Base-by-base conservation (phyloP, 2,888 invertebrate genomes). In the Cephus pulcher region DNA sequence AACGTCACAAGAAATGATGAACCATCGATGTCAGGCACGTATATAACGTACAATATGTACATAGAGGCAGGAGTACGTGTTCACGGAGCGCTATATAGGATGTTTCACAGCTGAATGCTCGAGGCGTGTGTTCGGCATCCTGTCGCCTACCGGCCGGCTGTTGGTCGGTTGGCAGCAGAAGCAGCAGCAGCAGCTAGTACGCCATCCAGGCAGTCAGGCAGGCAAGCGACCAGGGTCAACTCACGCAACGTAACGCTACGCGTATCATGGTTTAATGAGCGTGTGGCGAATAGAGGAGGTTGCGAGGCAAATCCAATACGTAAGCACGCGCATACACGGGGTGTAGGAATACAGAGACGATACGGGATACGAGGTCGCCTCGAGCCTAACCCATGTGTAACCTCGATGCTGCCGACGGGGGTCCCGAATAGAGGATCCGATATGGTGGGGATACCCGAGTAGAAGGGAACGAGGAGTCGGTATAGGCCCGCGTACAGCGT, bases 51-150 rank as follows among this genome's bases (percentile, higher is more conserved):
- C 32, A 32, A 12, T 35, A 23, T 74, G 74, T 34, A 34, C 23
- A 35, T 15, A 34, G 12, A 74, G 12, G 35, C 74, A 34, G 11
- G 37, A 32, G 74, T 34, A 23, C 37, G 74, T 33, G 71, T 34
- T 12, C 71, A 23, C 71, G 3, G 11, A 71, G 33, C 32, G 12
- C 71, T 32, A 71, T 34, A 71, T 34, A 71, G 71, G 71, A 34
- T 71, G 83, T 85, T 88, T 86, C 86, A 86, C 85, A 84, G 86
- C 82, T 85, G 87, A 86, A 86, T 85, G 85, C 86, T 83, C 83
- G 82, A 80, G 79, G 84, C 84, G 85, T 84, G 86, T 84, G 84
- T 86, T 86, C 82, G 85, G 85, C 86, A 86, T 85, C 85, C 86
- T 85, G 87, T 88, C 87, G 86, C 84, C 85, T 82, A 80, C 81